Conservation (phyloP, 2,113 vertebrate genomes). For the Saccopteryx bilineata region DNA sequence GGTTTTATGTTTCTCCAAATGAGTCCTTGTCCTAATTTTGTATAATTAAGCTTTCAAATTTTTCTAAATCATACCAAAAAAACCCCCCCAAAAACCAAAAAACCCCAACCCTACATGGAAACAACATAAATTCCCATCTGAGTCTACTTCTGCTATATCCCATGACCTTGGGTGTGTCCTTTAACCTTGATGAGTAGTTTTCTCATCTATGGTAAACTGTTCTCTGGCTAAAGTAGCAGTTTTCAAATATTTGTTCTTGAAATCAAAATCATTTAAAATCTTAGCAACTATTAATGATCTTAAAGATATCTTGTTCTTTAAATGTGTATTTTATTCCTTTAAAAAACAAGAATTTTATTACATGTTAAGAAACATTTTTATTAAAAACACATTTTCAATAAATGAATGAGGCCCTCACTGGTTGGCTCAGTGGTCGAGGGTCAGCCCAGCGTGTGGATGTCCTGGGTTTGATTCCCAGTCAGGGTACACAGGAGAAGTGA, state of each 20-base stretch:
- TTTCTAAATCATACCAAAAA: neutral
- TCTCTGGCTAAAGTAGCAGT: neutral
- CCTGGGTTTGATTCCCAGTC: too few relatives aligned
- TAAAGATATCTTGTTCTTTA: neutral
- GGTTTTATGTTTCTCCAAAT: slow-evolving; percentile 19
- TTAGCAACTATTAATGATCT: neutral
- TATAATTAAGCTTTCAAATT: neutral
- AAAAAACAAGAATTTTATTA: neutral
- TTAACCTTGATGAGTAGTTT: neutral
- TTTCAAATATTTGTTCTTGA: neutral
- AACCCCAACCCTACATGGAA: neutral
- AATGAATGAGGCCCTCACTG: too few relatives aligned
- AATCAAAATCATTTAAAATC: neutral
- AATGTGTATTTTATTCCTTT: neutral
- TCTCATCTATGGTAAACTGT: neutral
- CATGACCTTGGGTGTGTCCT: neutral
- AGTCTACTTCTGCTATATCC: neutral
- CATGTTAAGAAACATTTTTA: neutral
- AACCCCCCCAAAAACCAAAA: neutral
- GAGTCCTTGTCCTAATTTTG: neutral
- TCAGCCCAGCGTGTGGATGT: too few relatives aligned
- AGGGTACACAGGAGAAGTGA: too few relatives aligned
- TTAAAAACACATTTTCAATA: neutral
- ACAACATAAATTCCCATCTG: neutral
- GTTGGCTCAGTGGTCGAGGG: too few relatives aligned